Conservation (phyloP, 1,140 invertebrate genomes). For the Lithobius niger region DNA sequence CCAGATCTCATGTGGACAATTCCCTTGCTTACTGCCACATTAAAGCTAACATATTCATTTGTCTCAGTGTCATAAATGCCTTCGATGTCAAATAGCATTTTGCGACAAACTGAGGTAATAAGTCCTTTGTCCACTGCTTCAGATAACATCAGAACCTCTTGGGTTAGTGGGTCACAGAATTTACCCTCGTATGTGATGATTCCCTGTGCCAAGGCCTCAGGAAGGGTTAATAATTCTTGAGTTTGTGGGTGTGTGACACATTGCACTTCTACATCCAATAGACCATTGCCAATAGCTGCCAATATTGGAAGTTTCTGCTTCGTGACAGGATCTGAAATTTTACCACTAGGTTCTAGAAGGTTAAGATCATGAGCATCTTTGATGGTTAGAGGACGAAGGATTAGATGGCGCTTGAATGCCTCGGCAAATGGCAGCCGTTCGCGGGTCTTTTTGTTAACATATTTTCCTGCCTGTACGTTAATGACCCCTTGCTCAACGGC, state of each 20-base stretch:
- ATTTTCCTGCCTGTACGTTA: constrained; percentile 61
- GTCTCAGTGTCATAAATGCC: constrained; percentile 72
- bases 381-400: constrained; percentile 76
- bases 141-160: constrained; percentile 50
- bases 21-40: constrained; percentile 64
- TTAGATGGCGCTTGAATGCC: constrained; percentile 58
- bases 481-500: constrained; percentile 62
- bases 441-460: constrained; percentile 53
- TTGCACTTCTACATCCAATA: constrained; percentile 71
- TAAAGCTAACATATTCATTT: constrained; percentile 70
- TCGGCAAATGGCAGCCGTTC: constrained; percentile 63
- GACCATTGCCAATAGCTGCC: constrained; percentile 67
- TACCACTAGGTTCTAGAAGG: constrained; percentile 59
- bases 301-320: constrained; percentile 57
- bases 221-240: constrained; percentile 63
- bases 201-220: constrained; percentile 62
- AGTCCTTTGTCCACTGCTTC: constrained; percentile 74
- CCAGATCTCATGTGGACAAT: constrained; percentile 59
- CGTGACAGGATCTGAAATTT: constrained; percentile 63
- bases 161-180: constrained; percentile 53
- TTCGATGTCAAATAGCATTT: constrained; percentile 81
- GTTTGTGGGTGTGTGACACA: constrained; percentile 60
- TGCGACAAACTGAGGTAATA: constrained; percentile 72
- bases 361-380: constrained; percentile 72
- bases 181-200: constrained; percentile 58